Evolutionary conservation across 2,113 vertebrate species (phyloP).

Genomic region (Bettongia penicillata): DNA sequence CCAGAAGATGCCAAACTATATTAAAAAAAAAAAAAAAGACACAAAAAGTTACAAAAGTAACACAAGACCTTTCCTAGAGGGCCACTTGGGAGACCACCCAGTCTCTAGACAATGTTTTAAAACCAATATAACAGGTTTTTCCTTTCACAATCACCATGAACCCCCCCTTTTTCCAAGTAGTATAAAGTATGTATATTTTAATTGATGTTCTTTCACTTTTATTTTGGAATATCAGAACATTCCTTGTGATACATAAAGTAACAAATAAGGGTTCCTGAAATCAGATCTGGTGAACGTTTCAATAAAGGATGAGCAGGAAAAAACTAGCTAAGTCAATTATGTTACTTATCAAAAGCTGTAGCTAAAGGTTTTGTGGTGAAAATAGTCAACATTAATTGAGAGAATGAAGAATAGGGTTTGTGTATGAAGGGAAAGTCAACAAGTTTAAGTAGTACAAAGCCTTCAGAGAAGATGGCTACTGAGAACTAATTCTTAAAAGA

Average conservation of each 20-base stretch:
- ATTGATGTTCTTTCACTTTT: not conserved
- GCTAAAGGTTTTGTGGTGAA: not conserved
- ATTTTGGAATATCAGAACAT: not conserved
- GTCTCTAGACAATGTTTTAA: not conserved
- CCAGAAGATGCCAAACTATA: not conserved
- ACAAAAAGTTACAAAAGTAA: no score
- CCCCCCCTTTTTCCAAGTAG: not conserved
- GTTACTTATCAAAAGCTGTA: not conserved
- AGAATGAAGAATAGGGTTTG: not conserved
- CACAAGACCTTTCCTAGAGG: not conserved
- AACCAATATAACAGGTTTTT: not conserved
- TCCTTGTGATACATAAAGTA: not conserved
- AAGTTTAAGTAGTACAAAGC: not conserved
- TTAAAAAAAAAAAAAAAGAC: not conserved
- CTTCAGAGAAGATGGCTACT: not conserved
- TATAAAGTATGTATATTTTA: not conserved
- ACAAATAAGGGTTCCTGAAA: not conserved
- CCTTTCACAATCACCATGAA: not conserved
- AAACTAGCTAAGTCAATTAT: not conserved
- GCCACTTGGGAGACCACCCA: not conserved
- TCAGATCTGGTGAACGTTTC: not conserved
- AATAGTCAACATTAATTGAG: not conserved
- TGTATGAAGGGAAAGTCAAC: not conserved
- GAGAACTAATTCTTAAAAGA: constrained; percentile 8
- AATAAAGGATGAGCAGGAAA: not conserved